These are phyloP conservation scores for Odontomachus brunneus DNA, from an alignment of 1,140 invertebrate species.

Conservation along the genomic window DNA sequence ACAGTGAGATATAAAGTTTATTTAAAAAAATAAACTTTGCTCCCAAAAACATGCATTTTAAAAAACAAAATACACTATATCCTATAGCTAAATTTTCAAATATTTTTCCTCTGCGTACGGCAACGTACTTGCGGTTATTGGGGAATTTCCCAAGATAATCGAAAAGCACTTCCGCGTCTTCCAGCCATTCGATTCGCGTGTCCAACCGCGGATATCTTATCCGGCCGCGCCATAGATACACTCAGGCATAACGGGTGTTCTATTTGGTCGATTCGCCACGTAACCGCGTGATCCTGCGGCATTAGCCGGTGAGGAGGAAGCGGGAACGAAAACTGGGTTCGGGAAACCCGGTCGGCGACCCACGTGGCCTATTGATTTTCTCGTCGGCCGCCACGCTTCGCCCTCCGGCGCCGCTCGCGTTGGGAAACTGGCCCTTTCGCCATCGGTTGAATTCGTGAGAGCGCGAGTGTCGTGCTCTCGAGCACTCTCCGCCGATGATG, in stretches of 20 bases:
- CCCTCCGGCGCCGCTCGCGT: neutral
- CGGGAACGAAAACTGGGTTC: constrained; percentile 68
- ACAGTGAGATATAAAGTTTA: too few relatives aligned
- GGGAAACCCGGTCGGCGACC: constrained; percentile 74
- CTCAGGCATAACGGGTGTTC: neutral
- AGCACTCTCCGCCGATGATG: constrained; percentile 4
- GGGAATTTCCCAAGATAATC: neutral
- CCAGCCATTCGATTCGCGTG: neutral
- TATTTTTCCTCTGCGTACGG: too few relatives aligned
- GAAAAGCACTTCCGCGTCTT: neutral
- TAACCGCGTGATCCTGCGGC: neutral
- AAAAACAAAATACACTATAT: too few relatives aligned
- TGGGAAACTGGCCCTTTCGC: constrained; percentile 60
- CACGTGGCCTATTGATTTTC: constrained; percentile 83
- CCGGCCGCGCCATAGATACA: neutral
- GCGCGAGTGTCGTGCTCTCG: constrained; percentile 32
- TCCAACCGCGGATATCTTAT: neutral
- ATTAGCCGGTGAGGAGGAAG: neutral
- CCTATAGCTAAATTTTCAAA: too few relatives aligned
- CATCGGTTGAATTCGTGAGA: constrained; percentile 37
- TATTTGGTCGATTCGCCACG: constrained; percentile 23
- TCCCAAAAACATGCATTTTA: too few relatives aligned
- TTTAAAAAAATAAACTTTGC: too few relatives aligned
- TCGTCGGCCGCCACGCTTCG: constrained; percentile 54
- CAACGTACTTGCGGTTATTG: neutral